phyloP scores from a whole-genome alignment of 2,113 vertebrate genomes.

The Microtus montanus region DNA sequence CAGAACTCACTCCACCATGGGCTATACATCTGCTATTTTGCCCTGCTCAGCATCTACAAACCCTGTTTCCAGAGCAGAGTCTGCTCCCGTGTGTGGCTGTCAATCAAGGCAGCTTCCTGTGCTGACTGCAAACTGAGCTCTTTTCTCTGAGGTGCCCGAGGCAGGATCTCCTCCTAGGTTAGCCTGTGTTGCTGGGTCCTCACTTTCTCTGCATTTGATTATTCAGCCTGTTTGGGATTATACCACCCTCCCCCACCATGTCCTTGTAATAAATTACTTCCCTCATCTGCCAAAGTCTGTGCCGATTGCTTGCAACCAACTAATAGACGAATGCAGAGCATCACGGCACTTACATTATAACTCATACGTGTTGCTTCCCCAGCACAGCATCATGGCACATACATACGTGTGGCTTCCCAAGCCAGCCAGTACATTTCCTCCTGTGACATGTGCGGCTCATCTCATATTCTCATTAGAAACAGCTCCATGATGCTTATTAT shows the following conservation, averaged over 20 bases:
- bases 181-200: neutral
- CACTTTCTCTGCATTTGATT: neutral
- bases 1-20: neutral
- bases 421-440: neutral
- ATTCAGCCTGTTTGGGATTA: conserved; percentile 1
- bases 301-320: neutral
- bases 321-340: neutral
- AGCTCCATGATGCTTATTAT: conserved; percentile 18
- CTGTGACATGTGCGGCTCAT: neutral
- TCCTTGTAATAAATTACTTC: neutral
- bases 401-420: no score
- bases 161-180: neutral
- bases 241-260: neutral
- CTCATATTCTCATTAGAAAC: neutral
- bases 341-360: neutral
- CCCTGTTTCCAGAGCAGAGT: rapidly evolving
- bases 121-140: neutral
- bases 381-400: neutral
- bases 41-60: neutral
- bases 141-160: neutral
- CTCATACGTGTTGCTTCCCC: neutral
- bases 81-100: neutral
- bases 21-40: neutral
- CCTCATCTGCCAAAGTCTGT: neutral
- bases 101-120: neutral